Base-by-base conservation (phyloP, 1,140 invertebrate genomes). In the Nasonia vitripennis region DNA sequence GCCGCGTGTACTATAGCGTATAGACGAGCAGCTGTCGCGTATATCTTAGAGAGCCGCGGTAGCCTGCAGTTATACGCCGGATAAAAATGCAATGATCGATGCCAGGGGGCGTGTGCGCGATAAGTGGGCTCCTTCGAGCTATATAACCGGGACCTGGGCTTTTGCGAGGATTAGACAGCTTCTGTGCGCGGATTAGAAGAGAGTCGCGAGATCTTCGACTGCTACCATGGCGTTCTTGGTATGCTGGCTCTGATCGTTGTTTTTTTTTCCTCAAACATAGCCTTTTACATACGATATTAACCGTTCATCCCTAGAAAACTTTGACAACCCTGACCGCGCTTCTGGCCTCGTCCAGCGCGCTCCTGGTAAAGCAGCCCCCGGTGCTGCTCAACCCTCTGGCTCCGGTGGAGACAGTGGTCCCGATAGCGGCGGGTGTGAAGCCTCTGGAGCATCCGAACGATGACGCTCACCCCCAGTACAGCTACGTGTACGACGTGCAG, bases 21-120 rank as follows among this genome's bases (percentile, higher is more conserved):
- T n/a, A 17, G 55, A 62, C 55, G 55, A 62, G 55, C 17, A 62
- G 55, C 55, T 45, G 23, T 81, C 45, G 23, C 51, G 62, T 84
- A 71, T 62, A 81, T 74, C 27, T 85, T 55, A 62, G 51, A 62
- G 17, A 34, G 31, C 4, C 12, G 23, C 9, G 23, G 70, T 82
- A 73, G 34, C 62, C 48, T 10, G 68, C 45, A 68, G 68, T 81
- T 79, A 75, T 83, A 31, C 27, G 34, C 14, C 34, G 31, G 51
- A 79, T 73, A 83, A 74, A 78, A 78, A 74, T 86, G 37, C 71
- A 79, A 17, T 55, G 85, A 82, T 86, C 37, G 81, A 78, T 80
- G 77, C 80, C 77, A 31, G 77, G 55, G 71, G 85, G 67, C 67
- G 77, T 62, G 41, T 23, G 20, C 20, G 9, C 45, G 70, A 51